Evolutionary conservation across 2,113 vertebrate species (phyloP), one percentile per base, ranked within the genome.

Genomic region (Scomber scombrus): DNA sequence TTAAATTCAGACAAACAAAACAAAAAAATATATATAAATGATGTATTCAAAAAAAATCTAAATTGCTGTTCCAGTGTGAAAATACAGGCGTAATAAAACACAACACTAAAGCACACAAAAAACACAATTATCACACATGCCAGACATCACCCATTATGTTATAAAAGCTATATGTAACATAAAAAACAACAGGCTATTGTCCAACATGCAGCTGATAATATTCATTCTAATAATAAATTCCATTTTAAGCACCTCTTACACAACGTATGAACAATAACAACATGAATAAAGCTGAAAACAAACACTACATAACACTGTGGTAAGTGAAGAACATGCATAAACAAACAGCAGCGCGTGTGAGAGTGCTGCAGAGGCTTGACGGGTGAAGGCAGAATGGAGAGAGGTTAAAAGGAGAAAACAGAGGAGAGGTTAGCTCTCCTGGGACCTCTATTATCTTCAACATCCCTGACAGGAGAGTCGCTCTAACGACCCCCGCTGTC

Each of bases 401-500:
- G 71, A 85, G 75, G 79, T 82, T 75, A 50, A 65, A 52, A 16
- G 16, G 14, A 62, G n/a, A 45, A 45, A 21, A 16, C 51, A 60
- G 51, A 49, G 49, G 63, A 52, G 63, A 82, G 51, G 61, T 63
- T 34, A 40, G 62, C 31, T 73, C 68, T 83, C 76, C 60, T 51
- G 68, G 70, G 75, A 82, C 69, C 72, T 78, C 82, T n/a, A 60
- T 50, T 72, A 61, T 77, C 80, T 67, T 64, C 79, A 67, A 21
- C 81, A 19, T 14, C 67, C 60, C 82, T 83, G 85, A 85, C 85
- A 89, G 82, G 12, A 75, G 82, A 71, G 64, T n/a, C 40, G 13
- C 57, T 68, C 11, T 26, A 49, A 75, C 57, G 13, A 50, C 78
- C 66, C 83, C 81, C 19, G 50, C 73, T 51, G 71, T 69, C 78